These are phyloP conservation scores for Metallyticus violacea DNA, from an alignment of 2,888 invertebrate species.

Conservation along the genomic window DNA sequence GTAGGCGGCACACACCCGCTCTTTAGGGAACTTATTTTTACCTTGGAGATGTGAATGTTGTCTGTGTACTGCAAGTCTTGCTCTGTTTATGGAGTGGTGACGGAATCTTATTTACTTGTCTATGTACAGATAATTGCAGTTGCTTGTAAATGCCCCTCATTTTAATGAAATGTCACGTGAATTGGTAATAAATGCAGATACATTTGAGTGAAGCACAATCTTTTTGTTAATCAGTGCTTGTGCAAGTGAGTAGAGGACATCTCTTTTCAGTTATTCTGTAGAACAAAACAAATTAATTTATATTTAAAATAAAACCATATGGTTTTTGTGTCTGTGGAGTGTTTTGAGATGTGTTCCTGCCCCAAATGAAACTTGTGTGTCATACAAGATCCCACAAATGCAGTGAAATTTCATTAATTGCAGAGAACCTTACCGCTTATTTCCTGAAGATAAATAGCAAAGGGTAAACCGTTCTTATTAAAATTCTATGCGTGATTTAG, in stretches of 20 bases:
- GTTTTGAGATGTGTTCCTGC: background rate
- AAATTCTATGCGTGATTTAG: no score
- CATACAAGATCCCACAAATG: no score
- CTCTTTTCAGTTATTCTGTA: background rate
- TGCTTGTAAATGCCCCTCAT: conserved; percentile 20
- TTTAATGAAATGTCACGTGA: conserved; percentile 21
- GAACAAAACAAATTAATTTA: background rate
- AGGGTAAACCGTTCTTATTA: no score
- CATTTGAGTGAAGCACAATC: background rate
- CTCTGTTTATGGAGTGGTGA: background rate
- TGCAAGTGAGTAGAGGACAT: background rate
- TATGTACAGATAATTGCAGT: background rate
- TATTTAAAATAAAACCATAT: background rate
- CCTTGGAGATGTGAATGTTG: background rate
- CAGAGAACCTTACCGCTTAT: no score
- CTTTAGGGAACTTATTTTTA: background rate
- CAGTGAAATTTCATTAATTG: no score
- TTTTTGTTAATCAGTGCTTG: background rate
- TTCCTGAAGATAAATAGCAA: no score
- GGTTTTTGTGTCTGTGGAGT: background rate
- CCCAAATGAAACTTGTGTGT: no score
- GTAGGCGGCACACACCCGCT: background rate
- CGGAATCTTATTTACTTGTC: conserved; percentile 6
- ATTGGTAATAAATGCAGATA: conserved; percentile 28
- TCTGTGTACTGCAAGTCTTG: background rate